Percentiles rank a stretch among this genome's conserved stretches.
Conservation (phyloP, 2,113 vertebrate species). For the Aviceda subcristata region DNA sequence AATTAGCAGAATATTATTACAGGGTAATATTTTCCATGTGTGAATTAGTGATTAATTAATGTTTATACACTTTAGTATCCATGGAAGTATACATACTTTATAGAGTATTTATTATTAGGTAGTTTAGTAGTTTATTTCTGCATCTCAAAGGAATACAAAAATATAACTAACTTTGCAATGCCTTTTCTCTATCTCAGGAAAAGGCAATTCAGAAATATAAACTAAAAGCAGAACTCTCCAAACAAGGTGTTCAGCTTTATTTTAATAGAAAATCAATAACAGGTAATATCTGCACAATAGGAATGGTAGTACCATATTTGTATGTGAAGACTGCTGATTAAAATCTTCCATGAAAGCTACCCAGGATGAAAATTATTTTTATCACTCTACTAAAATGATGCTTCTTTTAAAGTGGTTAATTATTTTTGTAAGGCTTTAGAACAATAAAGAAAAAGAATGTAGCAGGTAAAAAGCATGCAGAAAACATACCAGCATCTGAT, state of each 20-base stretch:
- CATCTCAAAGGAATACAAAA: neutral
- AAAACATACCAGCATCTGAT: neutral
- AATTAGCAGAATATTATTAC: neutral
- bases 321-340: neutral
- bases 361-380: neutral
- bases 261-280: neutral
- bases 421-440: neutral
- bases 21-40: neutral
- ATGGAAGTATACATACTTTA: neutral
- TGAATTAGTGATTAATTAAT: neutral
- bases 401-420: neutral
- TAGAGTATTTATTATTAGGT: neutral
- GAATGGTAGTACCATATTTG: neutral
- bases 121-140: neutral
- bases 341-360: neutral
- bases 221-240: neutral
- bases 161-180: neutral
- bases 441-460: accelerated
- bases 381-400: neutral
- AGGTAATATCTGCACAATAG: neutral
- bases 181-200: neutral
- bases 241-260: neutral
- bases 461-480: neutral
- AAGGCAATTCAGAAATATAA: neutral
- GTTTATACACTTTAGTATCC: neutral